Base-by-base conservation (phyloP, 1,140 invertebrate species). In the Anadara kagoshimensis region DNA sequence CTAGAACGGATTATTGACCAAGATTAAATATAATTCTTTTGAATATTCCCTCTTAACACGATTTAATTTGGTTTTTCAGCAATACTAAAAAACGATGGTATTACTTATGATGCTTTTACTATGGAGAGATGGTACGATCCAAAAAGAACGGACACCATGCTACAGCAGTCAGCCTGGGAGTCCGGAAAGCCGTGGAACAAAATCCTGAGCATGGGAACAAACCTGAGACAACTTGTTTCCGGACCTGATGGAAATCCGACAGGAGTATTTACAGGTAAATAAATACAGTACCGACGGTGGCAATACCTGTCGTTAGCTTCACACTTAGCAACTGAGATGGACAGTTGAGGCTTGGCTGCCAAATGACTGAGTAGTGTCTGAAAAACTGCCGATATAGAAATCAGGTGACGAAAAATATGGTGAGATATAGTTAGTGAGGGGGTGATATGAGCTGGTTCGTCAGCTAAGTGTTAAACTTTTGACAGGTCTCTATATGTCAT, bases 231-330 rank as follows among this genome's bases (percentile, higher is more conserved):
- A 58, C 76, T 83, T 65, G 75, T 78, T 1, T 68, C 78, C 5
- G 84, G 84, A 8, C 83, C 84, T 0, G 84, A 86, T 47, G 84
- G 84, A n/a, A 86, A 85, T 62, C 80, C 79, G 0, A 61, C 78
- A 5, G 78, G 78, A 0, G 75, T 70, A 18, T 86, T 85, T 44
- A 68, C 81, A 56, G 83, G 83, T 81, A 66, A 59, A 16, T 53
- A 18, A 2, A 10, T 12, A 51, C 5, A 20, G 14, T n/a, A n/a
- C n/a, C n/a, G n/a, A n/a, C n/a, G n/a, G 26, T 51, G 10, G n/a
- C n/a, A n/a, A n/a, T n/a, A n/a, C n/a, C n/a, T n/a, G n/a, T n/a
- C n/a, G n/a, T n/a, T n/a, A n/a, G n/a, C n/a, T n/a, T n/a, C n/a
- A n/a, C n/a, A n/a, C n/a, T n/a, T n/a, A n/a, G n/a, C n/a, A n/a